phyloP scores from a whole-genome alignment of 2,888 invertebrate species.

The Ametastegia equiseti region DNA sequence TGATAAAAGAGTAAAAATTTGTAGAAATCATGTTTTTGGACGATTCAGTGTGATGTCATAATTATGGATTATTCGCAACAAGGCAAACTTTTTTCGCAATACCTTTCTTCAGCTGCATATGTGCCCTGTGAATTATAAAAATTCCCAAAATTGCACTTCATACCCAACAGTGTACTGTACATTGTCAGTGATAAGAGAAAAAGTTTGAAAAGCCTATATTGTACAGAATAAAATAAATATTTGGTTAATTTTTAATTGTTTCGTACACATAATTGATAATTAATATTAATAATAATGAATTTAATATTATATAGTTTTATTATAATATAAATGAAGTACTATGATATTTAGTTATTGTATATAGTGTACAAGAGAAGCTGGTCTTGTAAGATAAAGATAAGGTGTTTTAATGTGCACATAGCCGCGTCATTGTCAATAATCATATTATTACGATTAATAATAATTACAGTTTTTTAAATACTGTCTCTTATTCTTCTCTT shows the following conservation, averaged over 20 bases:
- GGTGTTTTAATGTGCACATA: slow-evolving; percentile 81
- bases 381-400: slow-evolving; percentile 78
- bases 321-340: slow-evolving; percentile 59
- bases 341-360: slow-evolving; percentile 75
- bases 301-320: slow-evolving; percentile 54
- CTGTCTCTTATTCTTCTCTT: too few relatives aligned
- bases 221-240: slow-evolving; percentile 68
- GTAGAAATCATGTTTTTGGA: slow-evolving; percentile 28
- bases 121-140: slow-evolving; percentile 65
- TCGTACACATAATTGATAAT: slow-evolving; percentile 58
- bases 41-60: neutral
- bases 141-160: slow-evolving; percentile 56
- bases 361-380: slow-evolving; percentile 77
- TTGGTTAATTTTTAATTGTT: slow-evolving; percentile 68
- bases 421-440: slow-evolving; percentile 76
- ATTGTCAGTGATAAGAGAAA: slow-evolving; percentile 68
- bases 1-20: neutral
- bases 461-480: slow-evolving; percentile 74
- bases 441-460: slow-evolving; percentile 76
- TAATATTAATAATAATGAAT: slow-evolving; percentile 57
- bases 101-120: slow-evolving; percentile 58
- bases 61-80: slow-evolving; percentile 7
- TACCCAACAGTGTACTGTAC: slow-evolving; percentile 63
- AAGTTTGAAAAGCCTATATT: slow-evolving; percentile 71
- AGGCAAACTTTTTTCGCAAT: slow-evolving; percentile 48